phyloP scores from a whole-genome alignment of 2,797 vertebrate species.

The Crenuchus spilurus region DNA sequence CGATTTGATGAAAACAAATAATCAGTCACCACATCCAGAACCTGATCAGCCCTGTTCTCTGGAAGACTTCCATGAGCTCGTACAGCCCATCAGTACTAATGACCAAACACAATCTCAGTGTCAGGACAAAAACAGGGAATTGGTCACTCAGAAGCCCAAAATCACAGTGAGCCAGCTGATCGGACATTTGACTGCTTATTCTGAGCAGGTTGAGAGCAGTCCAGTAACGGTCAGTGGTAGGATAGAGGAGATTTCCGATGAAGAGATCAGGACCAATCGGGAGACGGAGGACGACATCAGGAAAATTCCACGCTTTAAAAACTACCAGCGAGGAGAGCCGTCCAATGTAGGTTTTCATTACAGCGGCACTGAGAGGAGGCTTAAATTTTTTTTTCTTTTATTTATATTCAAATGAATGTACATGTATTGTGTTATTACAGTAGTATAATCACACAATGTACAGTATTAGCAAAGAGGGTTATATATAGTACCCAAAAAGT shows the following conservation, averaged over 20 bases:
- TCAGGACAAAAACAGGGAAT: conserved; percentile 48
- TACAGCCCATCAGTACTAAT: neutral
- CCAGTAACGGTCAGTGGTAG: conserved; percentile 78
- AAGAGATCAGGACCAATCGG: conserved; percentile 84
- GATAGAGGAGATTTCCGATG: conserved; percentile 79
- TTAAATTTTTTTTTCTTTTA: too few relatives aligned
- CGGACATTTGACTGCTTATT: conserved; percentile 62
- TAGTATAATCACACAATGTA: too few relatives aligned
- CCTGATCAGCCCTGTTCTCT: conserved; percentile 1
- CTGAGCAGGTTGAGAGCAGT: conserved; percentile 24
- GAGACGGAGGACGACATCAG: conserved; percentile 84
- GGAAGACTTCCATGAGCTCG: neutral
- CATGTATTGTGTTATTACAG: too few relatives aligned
- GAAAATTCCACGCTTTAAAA: conserved; percentile 83
- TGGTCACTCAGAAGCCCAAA: conserved; percentile 53
- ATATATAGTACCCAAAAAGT: too few relatives aligned
- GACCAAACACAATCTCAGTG: conserved; percentile 50
- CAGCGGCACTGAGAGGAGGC: neutral
- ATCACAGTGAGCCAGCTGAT: conserved; percentile 74
- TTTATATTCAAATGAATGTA: too few relatives aligned
- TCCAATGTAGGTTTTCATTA: conserved; percentile 76
- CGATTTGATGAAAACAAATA: conserved; percentile 21
- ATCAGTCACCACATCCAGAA: neutral
- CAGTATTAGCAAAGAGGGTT: too few relatives aligned
- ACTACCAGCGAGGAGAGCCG: conserved; percentile 85